Conservation (phyloP, 2,797 vertebrate genomes). For the Malurus leucopterus region DNA sequence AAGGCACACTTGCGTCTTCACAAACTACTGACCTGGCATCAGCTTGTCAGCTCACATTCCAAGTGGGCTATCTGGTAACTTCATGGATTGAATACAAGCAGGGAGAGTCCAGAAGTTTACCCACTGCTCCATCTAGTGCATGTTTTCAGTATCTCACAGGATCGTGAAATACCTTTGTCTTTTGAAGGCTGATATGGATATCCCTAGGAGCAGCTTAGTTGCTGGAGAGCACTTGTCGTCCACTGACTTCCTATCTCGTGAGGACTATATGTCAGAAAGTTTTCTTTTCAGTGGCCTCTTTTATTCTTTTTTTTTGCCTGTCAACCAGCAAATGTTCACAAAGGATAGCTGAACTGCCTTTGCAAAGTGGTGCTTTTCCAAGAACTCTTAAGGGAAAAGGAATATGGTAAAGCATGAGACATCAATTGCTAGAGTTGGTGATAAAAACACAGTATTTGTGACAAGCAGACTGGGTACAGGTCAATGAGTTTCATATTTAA, state of each 20-base stretch:
- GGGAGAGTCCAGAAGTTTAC: slow-evolving; percentile 16
- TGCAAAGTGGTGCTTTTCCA: not conserved
- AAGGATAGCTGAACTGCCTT: not conserved
- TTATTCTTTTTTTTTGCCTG: not conserved
- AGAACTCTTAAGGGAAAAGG: not conserved
- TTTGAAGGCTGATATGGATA: not conserved
- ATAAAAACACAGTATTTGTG: not conserved
- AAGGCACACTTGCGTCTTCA: not conserved
- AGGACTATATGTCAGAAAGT: not conserved
- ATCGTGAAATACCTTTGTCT: not conserved
- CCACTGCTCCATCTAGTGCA: slow-evolving; percentile 64
- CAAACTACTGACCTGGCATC: not conserved
- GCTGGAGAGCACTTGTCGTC: not conserved
- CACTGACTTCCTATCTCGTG: not conserved
- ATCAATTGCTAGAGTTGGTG: fast-evolving
- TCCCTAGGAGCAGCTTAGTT: not conserved
- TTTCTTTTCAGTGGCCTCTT: not conserved
- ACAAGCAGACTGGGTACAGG: not conserved
- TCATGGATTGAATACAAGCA: not conserved
- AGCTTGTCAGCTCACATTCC: not conserved
- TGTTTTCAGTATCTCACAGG: not conserved
- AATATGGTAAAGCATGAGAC: not conserved
- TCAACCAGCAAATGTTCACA: not conserved
- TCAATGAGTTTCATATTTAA: not conserved
- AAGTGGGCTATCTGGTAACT: not conserved